phyloP scores from a whole-genome alignment of 2,113 vertebrate genomes.

The Accipiter virgatus region DNA sequence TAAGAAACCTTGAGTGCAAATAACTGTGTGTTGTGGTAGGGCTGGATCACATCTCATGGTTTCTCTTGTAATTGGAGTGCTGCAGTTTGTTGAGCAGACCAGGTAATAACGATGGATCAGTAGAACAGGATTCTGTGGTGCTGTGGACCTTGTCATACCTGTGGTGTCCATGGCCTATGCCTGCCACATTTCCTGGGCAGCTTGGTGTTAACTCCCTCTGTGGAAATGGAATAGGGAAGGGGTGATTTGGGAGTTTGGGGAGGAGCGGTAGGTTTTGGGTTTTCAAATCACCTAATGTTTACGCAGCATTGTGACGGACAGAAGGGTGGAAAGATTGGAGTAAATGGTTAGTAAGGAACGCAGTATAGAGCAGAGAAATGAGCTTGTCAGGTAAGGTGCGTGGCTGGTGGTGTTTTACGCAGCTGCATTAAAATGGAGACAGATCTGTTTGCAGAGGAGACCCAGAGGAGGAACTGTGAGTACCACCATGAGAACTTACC shows the following conservation, averaged over 20 bases:
- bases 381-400: rapidly evolving
- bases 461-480: not conserved
- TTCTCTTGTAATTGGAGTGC: not conserved
- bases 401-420: not conserved
- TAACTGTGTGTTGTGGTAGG: not conserved
- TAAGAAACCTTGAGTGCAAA: not conserved
- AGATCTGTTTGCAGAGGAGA: not conserved
- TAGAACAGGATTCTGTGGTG: not conserved
- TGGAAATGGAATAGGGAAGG: not conserved
- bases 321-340: not conserved
- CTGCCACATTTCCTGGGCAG: not conserved
- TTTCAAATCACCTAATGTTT: not conserved
- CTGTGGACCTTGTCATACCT: not conserved
- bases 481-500: not conserved
- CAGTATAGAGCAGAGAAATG: not conserved
- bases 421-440: not conserved
- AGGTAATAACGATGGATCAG: not conserved
- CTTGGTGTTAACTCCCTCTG: not conserved
- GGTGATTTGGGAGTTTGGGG: not conserved
- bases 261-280: not conserved
- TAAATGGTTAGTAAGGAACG: not conserved
- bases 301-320: not conserved
- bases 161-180: not conserved
- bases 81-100: not conserved
- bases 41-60: not conserved